Percentiles rank a stretch among this genome's conserved stretches.
Conservation (phyloP, 2,113 vertebrate genomes). For the Oncorhynchus tshawytscha region DNA sequence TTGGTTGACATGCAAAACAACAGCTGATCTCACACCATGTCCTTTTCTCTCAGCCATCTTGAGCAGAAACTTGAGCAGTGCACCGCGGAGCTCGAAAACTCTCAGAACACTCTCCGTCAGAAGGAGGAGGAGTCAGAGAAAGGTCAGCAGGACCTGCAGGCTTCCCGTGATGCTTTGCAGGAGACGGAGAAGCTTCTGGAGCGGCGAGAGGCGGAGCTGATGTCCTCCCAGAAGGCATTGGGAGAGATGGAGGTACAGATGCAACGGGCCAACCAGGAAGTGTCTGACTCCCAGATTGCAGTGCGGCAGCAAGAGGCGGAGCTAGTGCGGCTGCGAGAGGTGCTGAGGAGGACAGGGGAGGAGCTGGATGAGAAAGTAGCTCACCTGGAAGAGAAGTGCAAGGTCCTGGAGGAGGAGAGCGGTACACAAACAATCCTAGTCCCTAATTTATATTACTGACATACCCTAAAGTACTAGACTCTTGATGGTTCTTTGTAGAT, state of each 20-base stretch:
- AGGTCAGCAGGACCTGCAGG: constrained; percentile 49
- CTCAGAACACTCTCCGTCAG: constrained; percentile 65
- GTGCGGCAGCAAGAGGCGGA: constrained; percentile 71
- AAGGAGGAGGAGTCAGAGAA: constrained; percentile 69
- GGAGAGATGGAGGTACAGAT: constrained; percentile 69
- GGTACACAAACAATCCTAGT: constrained; percentile 65
- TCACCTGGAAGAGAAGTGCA: constrained; percentile 78
- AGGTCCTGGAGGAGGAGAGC: constrained; percentile 80
- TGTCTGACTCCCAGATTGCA: constrained; percentile 67
- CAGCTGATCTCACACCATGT: neutral
- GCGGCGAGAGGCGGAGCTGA: constrained; percentile 45
- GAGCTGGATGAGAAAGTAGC: constrained; percentile 75
- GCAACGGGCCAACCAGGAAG: constrained; percentile 68
- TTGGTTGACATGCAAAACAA: neutral
- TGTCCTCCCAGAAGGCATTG: constrained; percentile 34
- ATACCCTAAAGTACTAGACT: too few relatives aligned
- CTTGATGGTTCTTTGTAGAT: too few relatives aligned
- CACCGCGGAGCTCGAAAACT: constrained; percentile 61
- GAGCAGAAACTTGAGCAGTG: constrained; percentile 74
- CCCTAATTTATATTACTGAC: neutral
- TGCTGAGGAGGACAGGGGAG: constrained; percentile 74
- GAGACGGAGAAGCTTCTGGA: constrained; percentile 54
- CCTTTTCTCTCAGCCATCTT: constrained; percentile 66
- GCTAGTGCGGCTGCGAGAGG: constrained; percentile 70
- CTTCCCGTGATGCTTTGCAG: constrained; percentile 41